Conservation (phyloP, 1,140 invertebrate genomes). For the Holcopasites calliopsidis region DNA sequence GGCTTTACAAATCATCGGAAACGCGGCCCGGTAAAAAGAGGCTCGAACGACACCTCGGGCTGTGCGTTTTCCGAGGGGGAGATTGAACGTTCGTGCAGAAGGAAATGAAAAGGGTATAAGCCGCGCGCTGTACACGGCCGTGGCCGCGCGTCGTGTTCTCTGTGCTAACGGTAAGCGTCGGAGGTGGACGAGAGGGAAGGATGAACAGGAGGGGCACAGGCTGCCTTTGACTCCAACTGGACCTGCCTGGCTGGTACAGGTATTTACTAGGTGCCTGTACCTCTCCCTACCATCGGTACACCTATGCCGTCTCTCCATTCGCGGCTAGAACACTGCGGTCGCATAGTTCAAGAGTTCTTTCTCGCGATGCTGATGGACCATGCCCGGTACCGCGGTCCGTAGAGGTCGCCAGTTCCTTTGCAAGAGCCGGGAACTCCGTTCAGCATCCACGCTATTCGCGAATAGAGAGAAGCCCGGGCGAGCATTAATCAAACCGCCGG, state of each 20-base stretch:
- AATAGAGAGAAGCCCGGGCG: conserved; percentile 25
- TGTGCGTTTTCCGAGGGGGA: not conserved
- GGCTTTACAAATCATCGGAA: conserved; percentile 9
- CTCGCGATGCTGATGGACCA: conserved; percentile 47
- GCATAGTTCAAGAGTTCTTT: conserved; percentile 60
- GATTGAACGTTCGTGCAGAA: conserved; percentile 2
- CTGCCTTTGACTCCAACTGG: conserved; percentile 59
- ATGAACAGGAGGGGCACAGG: not conserved
- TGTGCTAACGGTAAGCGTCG: conserved; percentile 65
- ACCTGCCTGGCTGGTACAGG: conserved; percentile 68
- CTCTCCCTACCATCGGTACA: conserved; percentile 12
- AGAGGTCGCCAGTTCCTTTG: conserved; percentile 56
- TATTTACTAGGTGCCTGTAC: conserved; percentile 65
- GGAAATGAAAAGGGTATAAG: conserved; percentile 49
- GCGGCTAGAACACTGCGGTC: conserved; percentile 49
- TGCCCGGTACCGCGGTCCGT: conserved; percentile 33
- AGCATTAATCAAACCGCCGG: conserved; percentile 51
- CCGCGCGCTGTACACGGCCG: not conserved
- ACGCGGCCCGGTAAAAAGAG: not conserved
- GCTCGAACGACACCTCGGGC: not conserved
- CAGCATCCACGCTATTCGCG: not conserved
- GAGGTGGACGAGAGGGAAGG: conserved; percentile 27
- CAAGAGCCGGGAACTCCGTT: not conserved
- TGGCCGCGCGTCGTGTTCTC: conserved; percentile 41
- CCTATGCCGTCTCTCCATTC: conserved; percentile 16